Base-by-base conservation (phyloP, 2,113 vertebrate species). In the Tautogolabrus adspersus region DNA sequence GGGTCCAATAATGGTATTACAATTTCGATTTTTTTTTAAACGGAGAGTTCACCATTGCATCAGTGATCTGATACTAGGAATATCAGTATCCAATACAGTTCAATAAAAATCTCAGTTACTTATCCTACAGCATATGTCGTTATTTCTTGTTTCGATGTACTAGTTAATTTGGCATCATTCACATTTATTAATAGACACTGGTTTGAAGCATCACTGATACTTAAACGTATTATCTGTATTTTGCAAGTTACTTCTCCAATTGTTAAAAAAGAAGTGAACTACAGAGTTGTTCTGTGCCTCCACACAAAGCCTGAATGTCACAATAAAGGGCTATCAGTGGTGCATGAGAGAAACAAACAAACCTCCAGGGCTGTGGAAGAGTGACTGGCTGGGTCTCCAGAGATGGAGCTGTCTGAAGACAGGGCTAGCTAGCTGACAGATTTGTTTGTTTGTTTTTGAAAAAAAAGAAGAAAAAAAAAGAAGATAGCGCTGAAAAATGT, bases 291-390 rank as follows among this genome's bases (percentile, higher is more conserved):
- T 56, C 49, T 5, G 34, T 72, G 75, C 18, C 57, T 69, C 57
- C 10, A 76, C 49, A 74, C 60, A 64, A 22, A 67, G 40, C 30
- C 71, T 80, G 61, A 80, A 60, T 77, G 55, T 68, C 60, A 72
- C 42, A 74, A 77, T 67, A 81, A 71, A 67, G 46, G n/a, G 23
- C 65, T 37, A n/a, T 46, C 1, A 21, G 44, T 74, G 30, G 42
- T 58, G 58, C 22, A 37, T 71, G 66, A 59, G 42, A 71, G 60
- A 51, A 18, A 79, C 47, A 69, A 34, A 66, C 72, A 47, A 23
- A 13, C 22, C 55, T 60, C 11, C 15, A 60, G 15, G 30, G 46
- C 52, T 47, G 40, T 16, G 37, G 38, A 51, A 56, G 30, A 58
- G 22, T 57, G 62, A 77, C 58, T 23, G 7, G 63, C 21, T 57